Base-by-base conservation (phyloP, 2,113 vertebrate genomes). In the Excalfactoria chinensis region DNA sequence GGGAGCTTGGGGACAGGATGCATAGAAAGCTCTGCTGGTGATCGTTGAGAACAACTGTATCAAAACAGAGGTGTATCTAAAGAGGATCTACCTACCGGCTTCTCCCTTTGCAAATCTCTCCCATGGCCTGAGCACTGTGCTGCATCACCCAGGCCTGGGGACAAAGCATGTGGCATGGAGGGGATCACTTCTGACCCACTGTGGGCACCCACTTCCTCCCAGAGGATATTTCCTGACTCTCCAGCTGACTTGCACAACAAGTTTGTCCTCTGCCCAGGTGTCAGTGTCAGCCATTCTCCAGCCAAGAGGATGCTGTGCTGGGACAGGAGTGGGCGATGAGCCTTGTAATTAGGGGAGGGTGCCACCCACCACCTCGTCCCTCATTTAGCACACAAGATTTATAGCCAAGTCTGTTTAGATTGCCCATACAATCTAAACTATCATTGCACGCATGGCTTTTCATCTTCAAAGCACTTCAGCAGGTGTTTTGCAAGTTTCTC, bases 331-430 rank as follows among this genome's bases (percentile, higher is more conserved):
- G 5, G 2, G 58, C 59, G 76, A 82, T 37, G 56, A 90, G 71
- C 82, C 55, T 79, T 95, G 75, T 94, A 91, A 88, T 88, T 91
- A 92, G 66, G 60, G 56, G 12, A 41, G 59, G 49, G 35, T 88
- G 32, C 37, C 78, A 84, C 89, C 72, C 35, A 86, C 69, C 32
- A 70, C 56, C 58, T 81, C 28, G 80, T 81, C 76, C 87, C 64
- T 71, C 51, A 18, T 41, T 73, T 55, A 64, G 40, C 43, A 58
- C 75, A 44, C 35, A 51, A 92, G 77, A 88, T 23, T 9, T 6
- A 46, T 5, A 86, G 43, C 59, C 6, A 7, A 20, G 35, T 48
- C 77, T 86, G 79, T 93, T 84, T 93, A 66, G 43, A 15, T 17
- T 80, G 72, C 66, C 30, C 2, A 2, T 80, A 15, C 60, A 74